Evolutionary conservation across 2,888 invertebrate genomes (phyloP).

Genomic region (Lagria hirta): DNA sequence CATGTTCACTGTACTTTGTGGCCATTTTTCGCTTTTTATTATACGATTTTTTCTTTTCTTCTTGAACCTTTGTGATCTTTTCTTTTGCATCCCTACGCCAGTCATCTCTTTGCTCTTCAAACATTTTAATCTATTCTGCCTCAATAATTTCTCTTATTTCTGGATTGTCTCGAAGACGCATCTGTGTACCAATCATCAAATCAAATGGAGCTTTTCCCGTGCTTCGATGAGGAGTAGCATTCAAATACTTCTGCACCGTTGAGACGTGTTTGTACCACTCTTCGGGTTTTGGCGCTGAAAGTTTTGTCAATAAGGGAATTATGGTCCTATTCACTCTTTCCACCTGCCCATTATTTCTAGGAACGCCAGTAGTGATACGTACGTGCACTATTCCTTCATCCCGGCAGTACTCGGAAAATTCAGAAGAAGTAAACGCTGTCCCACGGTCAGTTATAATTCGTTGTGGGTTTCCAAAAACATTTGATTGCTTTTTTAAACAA

Average conservation of each 20-base stretch:
- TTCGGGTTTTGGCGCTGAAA: slow-evolving; percentile 40
- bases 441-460: no score
- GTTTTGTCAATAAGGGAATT: slow-evolving; percentile 43
- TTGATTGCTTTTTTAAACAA: slow-evolving; percentile 29
- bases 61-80: slow-evolving; percentile 27
- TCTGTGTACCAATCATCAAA: slow-evolving; percentile 33
- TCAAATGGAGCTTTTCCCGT: slow-evolving; percentile 30
- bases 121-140: slow-evolving; percentile 23
- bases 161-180: slow-evolving; percentile 30
- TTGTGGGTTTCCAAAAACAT: slow-evolving; percentile 30
- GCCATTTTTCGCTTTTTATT: no score
- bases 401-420: slow-evolving; percentile 44
- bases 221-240: slow-evolving; percentile 31
- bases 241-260: slow-evolving; percentile 24
- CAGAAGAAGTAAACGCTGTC: slow-evolving; percentile 46
- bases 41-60: slow-evolving; percentile 38
- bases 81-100: no score
- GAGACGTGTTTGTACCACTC: slow-evolving; percentile 37
- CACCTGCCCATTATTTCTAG: slow-evolving; percentile 47
- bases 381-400: slow-evolving; percentile 43
- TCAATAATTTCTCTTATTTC: slow-evolving; percentile 30
- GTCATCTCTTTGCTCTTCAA: slow-evolving; percentile 27
- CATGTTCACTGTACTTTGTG: no score
- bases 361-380: slow-evolving; percentile 39
- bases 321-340: slow-evolving; percentile 41